Evolutionary conservation across 2,797 vertebrate species (phyloP).

Genomic region (Neostethus bicornis): DNA sequence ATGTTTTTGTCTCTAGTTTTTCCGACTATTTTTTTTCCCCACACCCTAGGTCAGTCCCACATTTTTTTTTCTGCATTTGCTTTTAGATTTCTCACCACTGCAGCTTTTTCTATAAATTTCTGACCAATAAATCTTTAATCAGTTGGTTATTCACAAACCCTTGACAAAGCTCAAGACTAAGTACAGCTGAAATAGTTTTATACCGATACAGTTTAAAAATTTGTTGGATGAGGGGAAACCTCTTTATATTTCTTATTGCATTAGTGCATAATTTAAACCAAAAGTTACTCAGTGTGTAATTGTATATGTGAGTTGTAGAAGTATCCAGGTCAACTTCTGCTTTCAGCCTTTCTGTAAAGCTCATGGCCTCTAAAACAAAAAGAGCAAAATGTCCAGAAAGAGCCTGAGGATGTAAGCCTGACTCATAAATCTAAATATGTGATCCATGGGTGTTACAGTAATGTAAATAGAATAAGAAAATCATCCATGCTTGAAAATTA

Average conservation of each 20-base stretch:
- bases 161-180: no score
- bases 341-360: not conserved
- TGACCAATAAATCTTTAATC: no score
- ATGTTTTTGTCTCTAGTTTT: no score
- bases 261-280: not conserved
- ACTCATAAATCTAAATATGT: not conserved
- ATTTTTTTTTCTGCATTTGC: not conserved
- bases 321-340: not conserved
- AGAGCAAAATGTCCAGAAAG: not conserved
- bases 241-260: not conserved
- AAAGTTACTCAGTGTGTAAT: not conserved
- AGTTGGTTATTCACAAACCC: no score
- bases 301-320: not conserved
- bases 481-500: slow-evolving; percentile 15
- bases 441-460: not conserved
- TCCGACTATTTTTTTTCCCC: no score
- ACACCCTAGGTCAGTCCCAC: no score
- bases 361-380: not conserved
- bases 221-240: not conserved
- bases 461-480: slow-evolving; percentile 11
- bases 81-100: not conserved
- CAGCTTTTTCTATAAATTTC: no score
- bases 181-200: no score
- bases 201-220: not conserved
- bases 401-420: not conserved